Base-by-base conservation (phyloP, 2,797 vertebrate genomes). In the Delichon dasypus region DNA sequence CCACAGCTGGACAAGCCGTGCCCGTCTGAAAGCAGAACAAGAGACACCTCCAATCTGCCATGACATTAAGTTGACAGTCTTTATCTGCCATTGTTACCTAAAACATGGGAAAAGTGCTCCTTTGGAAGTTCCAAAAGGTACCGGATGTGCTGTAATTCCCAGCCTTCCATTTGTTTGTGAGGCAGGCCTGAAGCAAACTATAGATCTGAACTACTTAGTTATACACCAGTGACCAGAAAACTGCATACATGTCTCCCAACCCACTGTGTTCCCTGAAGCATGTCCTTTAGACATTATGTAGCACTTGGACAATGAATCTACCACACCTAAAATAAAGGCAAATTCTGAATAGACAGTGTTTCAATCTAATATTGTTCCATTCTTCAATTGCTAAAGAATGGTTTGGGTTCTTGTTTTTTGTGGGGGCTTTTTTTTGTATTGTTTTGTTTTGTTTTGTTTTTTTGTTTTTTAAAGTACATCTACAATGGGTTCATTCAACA, bases 41-140 rank as follows among this genome's bases (percentile, higher is more conserved):
- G 96, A 93, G 96, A 95, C 85, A 88, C 91, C 89, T 93, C 94
- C 94, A 95, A 93, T 88, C 70, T 30, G 57, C 97, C 96, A 92
- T 98, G 97, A 97, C 97, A 98, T 98, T 97, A 96, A 95, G 62
- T 93, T 97, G 98, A 98, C 98, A 98, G 97, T 93, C 94, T 96
- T 98, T 97, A 96, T 98, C 96, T 97, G 95, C 95, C 96, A 97
- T 98, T 98, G 98, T 98, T 95, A 96, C 96, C 97, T 96, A 97
- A 95, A 98, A 98, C 97, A 98, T 96, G 97, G 97, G 95, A 93
- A 98, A 90, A 91, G 96, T 88, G 95, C 95, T 96, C 95, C 95
- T 97, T 87, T 97, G 93, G 92, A 97, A 95, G 96, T 95, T 98
- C 96, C 94, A 97, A 95, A 96, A 98, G 98, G 97, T 97, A 94